Conservation (phyloP, 1,140 invertebrate species). For the Fopius arisanus region DNA sequence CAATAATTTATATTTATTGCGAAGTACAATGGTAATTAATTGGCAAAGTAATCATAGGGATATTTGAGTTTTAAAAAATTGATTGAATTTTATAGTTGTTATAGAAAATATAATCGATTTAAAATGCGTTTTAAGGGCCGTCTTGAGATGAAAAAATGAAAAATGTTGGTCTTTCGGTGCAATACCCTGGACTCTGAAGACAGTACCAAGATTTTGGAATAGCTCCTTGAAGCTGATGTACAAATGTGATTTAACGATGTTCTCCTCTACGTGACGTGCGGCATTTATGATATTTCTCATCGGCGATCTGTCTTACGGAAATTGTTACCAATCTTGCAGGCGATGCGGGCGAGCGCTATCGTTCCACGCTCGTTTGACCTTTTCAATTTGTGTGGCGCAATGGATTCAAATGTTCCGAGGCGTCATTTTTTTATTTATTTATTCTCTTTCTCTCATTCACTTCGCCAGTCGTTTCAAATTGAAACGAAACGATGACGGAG, state of each 20-base stretch:
- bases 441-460: conserved; percentile 1
- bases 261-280: conserved; percentile 22
- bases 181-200: too few species aligned
- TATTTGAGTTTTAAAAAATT: too few species aligned
- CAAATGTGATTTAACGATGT: conserved; percentile 13
- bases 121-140: too few species aligned
- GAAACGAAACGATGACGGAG: conserved; percentile 5
- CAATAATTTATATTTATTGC: too few species aligned
- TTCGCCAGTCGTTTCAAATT: not conserved
- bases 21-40: too few species aligned
- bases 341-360: conserved; percentile 31
- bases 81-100: too few species aligned
- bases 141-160: too few species aligned
- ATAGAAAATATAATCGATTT: too few species aligned
- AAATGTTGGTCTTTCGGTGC: too few species aligned
- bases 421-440: conserved; percentile 22
- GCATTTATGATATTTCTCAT: conserved; percentile 34
- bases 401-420: conserved; percentile 31
- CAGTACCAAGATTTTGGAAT: not conserved
- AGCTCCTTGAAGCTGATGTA: not conserved
- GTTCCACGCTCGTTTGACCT: conserved; percentile 34
- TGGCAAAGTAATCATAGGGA: too few species aligned
- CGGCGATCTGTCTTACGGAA: conserved; percentile 32
- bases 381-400: conserved; percentile 34
- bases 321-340: conserved; percentile 30